Evolutionary conservation across 2,888 invertebrate genomes (phyloP).

Genomic region (Andrena haemorrhoa): DNA sequence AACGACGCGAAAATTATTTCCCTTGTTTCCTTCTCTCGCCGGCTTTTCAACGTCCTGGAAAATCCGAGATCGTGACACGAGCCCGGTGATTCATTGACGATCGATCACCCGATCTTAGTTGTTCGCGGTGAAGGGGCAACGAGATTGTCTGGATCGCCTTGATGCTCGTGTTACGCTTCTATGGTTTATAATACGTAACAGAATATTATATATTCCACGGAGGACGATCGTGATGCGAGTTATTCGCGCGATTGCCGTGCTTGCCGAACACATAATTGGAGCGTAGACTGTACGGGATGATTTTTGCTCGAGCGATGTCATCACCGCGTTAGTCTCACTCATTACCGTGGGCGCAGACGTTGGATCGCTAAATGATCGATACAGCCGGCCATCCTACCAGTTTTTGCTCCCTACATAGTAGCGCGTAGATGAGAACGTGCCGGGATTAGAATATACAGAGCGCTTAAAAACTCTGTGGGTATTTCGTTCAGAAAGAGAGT

Average conservation of each 20-base stretch:
- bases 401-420: slow-evolving; percentile 21
- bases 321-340: slow-evolving; percentile 30
- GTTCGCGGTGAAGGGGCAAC: slow-evolving; percentile 12
- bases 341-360: slow-evolving; percentile 14
- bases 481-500: not conserved
- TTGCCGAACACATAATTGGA: slow-evolving; percentile 58
- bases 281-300: slow-evolving; percentile 39
- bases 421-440: not conserved
- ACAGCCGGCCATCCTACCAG: slow-evolving; percentile 1
- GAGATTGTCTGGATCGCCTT: slow-evolving; percentile 37
- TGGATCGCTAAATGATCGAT: slow-evolving; percentile 42
- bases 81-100: not conserved
- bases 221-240: slow-evolving; percentile 24
- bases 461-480: not conserved
- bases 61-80: not conserved
- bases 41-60: not conserved
- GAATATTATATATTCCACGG: slow-evolving; percentile 51
- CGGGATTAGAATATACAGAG: slow-evolving; percentile 24
- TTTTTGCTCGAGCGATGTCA: slow-evolving; percentile 47
- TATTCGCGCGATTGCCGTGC: slow-evolving; percentile 38
- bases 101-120: not conserved
- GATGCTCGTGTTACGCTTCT: slow-evolving; percentile 30
- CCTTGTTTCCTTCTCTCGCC: no score
- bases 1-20: slow-evolving; percentile 45
- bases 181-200: slow-evolving; percentile 39